These are phyloP conservation scores for Meiosimyza platycephala DNA, from an alignment of 2,888 invertebrate genomes.

Conservation along the genomic window DNA sequence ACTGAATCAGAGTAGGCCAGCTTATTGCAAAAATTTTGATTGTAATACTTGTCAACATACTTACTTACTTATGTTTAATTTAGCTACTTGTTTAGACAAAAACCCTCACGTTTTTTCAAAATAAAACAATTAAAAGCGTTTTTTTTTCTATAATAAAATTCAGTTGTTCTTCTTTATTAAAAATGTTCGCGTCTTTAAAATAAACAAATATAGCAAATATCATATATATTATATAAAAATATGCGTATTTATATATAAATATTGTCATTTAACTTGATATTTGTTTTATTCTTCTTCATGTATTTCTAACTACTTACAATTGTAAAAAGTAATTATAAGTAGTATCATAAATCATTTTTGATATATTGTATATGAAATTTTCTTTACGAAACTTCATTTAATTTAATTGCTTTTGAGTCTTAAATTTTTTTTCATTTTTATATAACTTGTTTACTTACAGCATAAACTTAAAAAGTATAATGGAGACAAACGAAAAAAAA, in stretches of 20 bases:
- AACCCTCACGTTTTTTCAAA: neutral
- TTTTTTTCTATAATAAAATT: conserved; percentile 42
- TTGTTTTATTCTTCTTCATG: conserved; percentile 35
- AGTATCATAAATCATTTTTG: conserved; percentile 19
- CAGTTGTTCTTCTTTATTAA: conserved; percentile 52
- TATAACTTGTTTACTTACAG: neutral
- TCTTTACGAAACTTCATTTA: conserved; percentile 34
- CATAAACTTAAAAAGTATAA: too few relatives aligned
- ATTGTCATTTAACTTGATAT: conserved; percentile 30
- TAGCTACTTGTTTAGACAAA: too few relatives aligned
- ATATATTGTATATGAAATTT: conserved; percentile 8
- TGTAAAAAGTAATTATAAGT: conserved; percentile 34
- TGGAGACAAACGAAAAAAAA: conserved; percentile 42
- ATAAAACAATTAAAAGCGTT: neutral
- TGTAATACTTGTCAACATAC: too few relatives aligned
- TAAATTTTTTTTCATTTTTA: conserved; percentile 47
- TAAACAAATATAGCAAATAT: conserved; percentile 28
- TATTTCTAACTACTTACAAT: conserved; percentile 20
- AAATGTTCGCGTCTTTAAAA: conserved; percentile 48
- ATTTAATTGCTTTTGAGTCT: conserved; percentile 61
- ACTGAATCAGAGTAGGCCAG: too few relatives aligned
- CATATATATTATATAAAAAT: conserved; percentile 27
- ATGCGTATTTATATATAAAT: conserved; percentile 23
- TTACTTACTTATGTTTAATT: too few relatives aligned
- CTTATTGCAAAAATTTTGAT: too few relatives aligned